Evolutionary conservation across 2,888 invertebrate species (phyloP).

Genomic region (Caradrina kadenii): DNA sequence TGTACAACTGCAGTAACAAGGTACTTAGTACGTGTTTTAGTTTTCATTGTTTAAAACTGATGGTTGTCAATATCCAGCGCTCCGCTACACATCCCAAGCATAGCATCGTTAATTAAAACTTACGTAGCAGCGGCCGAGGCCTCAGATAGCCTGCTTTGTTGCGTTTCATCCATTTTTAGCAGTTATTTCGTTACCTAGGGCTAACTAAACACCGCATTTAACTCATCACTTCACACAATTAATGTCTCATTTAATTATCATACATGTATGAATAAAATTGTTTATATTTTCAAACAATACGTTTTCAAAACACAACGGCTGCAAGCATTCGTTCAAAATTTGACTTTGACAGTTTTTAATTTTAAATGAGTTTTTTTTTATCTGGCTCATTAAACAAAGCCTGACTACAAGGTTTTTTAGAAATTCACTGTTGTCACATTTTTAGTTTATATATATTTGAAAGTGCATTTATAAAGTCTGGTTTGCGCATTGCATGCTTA

Average conservation of each 20-base stretch:
- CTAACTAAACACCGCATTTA: constrained; percentile 26
- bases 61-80: too few species aligned
- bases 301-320: constrained; percentile 60
- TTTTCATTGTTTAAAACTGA: too few species aligned
- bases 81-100: too few species aligned
- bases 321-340: constrained; percentile 56
- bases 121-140: constrained; percentile 76
- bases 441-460: too few species aligned
- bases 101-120: too few species aligned
- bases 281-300: constrained; percentile 52
- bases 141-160: constrained; percentile 73
- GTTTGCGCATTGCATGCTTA: too few species aligned
- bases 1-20: too few species aligned
- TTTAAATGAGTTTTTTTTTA: constrained; percentile 21
- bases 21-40: too few species aligned
- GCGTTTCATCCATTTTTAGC: constrained; percentile 80
- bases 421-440: neutral
- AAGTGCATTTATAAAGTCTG: too few species aligned
- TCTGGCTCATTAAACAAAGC: neutral
- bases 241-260: neutral
- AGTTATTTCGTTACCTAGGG: constrained; percentile 10
- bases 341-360: constrained; percentile 53
- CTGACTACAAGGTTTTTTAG: constrained; percentile 19
- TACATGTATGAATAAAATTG: constrained; percentile 14
- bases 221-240: constrained; percentile 36